Evolutionary conservation across 2,797 vertebrate species (phyloP).

Genomic region (Galaxias olidus): DNA sequence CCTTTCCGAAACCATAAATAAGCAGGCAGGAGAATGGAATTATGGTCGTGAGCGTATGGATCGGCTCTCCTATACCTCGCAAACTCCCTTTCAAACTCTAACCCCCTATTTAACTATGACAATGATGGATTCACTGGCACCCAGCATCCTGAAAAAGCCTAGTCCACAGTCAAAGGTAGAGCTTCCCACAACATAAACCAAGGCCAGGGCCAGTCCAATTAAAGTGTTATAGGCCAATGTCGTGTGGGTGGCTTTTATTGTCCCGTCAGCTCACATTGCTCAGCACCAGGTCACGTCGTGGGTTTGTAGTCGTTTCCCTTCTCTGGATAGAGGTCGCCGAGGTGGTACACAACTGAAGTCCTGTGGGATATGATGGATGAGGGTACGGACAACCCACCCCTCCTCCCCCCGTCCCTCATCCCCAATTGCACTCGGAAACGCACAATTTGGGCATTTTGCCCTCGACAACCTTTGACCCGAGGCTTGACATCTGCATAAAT

Average conservation of each 20-base stretch:
- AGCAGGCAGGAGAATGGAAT: not conserved
- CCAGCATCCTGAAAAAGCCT: conserved; percentile 53
- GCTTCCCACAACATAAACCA: conserved; percentile 28
- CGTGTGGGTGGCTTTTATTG: conserved; percentile 29
- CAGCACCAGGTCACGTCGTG: conserved; percentile 50
- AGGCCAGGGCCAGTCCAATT: conserved; percentile 28
- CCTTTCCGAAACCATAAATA: conserved; percentile 48
- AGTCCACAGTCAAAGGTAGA: conserved; percentile 56
- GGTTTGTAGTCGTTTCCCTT: conserved; percentile 51
- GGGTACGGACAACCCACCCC: conserved; percentile 30
- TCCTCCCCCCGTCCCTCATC: too few relatives aligned
- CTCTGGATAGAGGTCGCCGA: conserved; percentile 52
- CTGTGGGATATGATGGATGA: conserved; percentile 71
- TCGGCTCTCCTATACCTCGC: conserved; percentile 24
- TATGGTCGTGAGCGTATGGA: conserved; percentile 40
- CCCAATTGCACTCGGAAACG: conserved; percentile 30
- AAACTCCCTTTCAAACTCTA: conserved; percentile 43
- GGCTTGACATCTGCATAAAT: too few relatives aligned
- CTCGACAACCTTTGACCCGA: too few relatives aligned
- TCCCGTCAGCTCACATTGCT: conserved; percentile 46
- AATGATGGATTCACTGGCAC: conserved; percentile 68
- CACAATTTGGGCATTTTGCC: not conserved
- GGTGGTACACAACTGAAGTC: conserved; percentile 46
- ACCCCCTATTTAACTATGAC: conserved; percentile 62
- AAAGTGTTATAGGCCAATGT: conserved; percentile 28